Conservation (phyloP, 1,140 invertebrate species). For the Bombyx mandarina region DNA sequence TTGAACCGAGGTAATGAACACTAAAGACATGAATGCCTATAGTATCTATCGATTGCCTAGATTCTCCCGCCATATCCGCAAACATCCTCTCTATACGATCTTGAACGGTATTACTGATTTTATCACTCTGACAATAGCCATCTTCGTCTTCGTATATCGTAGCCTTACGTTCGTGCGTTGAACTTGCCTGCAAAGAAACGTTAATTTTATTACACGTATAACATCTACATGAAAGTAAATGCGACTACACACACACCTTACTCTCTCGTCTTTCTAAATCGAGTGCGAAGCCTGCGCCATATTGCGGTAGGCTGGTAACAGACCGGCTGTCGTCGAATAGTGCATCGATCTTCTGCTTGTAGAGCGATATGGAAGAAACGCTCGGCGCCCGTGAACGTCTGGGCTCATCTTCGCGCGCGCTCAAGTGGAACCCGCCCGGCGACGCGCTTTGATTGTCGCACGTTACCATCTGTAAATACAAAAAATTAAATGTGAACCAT, state of each 20-base stretch:
- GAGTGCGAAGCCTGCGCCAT: slow-evolving; percentile 36
- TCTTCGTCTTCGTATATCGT: slow-evolving; percentile 54
- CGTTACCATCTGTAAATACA: slow-evolving; percentile 51
- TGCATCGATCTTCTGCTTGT: slow-evolving; percentile 86
- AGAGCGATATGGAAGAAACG: slow-evolving; percentile 76
- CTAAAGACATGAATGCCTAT: slow-evolving; percentile 74
- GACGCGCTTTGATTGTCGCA: slow-evolving; percentile 45
- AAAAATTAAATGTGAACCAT: not conserved
- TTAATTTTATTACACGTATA: too few species aligned
- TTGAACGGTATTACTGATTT: slow-evolving; percentile 81
- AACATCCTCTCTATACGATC: slow-evolving; percentile 89
- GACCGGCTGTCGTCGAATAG: slow-evolving; percentile 81
- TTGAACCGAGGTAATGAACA: slow-evolving; percentile 87
- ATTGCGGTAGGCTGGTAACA: slow-evolving; percentile 48
- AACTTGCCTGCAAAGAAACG: too few species aligned
- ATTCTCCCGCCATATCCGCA: slow-evolving; percentile 81
- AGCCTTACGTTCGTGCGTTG: slow-evolving; percentile 12
- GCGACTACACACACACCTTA: slow-evolving; percentile 29
- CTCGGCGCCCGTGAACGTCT: slow-evolving; percentile 63
- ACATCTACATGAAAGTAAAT: not conserved
- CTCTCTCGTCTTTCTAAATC: slow-evolving; percentile 55
- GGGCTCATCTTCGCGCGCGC: slow-evolving; percentile 48
- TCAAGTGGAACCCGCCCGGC: slow-evolving; percentile 50
- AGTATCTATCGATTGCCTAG: slow-evolving; percentile 54
- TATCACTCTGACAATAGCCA: slow-evolving; percentile 50